Conservation (phyloP, 2,113 vertebrate species). For the Cromileptes altivelis region DNA sequence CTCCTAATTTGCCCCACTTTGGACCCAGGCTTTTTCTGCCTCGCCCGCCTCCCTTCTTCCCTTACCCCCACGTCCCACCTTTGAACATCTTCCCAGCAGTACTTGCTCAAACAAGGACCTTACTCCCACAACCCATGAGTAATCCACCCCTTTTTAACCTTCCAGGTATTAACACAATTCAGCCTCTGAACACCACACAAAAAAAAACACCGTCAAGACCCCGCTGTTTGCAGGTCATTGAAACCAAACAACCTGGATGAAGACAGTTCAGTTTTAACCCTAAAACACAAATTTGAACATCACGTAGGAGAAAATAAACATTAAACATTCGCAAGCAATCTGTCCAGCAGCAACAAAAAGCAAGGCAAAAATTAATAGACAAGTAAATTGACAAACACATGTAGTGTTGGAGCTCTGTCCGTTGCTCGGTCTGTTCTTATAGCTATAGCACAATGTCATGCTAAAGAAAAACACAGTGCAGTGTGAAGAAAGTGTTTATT, state of each 20-base stretch:
- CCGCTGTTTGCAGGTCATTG: slow-evolving; percentile 73
- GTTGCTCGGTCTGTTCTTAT: neutral
- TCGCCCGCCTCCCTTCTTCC: slow-evolving; percentile 14
- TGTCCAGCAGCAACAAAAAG: neutral
- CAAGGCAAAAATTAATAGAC: neutral
- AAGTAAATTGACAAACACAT: neutral
- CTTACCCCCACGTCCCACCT: slow-evolving; percentile 5
- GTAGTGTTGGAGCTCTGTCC: neutral
- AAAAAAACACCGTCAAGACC: slow-evolving; percentile 52
- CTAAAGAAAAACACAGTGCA: neutral
- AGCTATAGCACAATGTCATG: neutral
- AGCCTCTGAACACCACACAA: neutral
- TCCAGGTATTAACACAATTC: neutral
- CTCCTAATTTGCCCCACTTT: slow-evolving; percentile 6
- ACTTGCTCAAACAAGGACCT: neutral
- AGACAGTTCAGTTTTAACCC: neutral
- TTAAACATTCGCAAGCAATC: neutral
- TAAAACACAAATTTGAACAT: neutral
- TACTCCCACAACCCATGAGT: slow-evolving; percentile 16
- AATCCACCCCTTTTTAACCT: neutral
- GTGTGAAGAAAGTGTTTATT: neutral
- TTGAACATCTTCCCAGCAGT: slow-evolving; percentile 40
- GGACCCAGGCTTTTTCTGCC: slow-evolving; percentile 37
- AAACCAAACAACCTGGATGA: slow-evolving; percentile 58
- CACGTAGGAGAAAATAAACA: neutral